These are phyloP conservation scores for Bradysia coprophila DNA, from an alignment of 1,140 invertebrate genomes.

Conservation along the genomic window DNA sequence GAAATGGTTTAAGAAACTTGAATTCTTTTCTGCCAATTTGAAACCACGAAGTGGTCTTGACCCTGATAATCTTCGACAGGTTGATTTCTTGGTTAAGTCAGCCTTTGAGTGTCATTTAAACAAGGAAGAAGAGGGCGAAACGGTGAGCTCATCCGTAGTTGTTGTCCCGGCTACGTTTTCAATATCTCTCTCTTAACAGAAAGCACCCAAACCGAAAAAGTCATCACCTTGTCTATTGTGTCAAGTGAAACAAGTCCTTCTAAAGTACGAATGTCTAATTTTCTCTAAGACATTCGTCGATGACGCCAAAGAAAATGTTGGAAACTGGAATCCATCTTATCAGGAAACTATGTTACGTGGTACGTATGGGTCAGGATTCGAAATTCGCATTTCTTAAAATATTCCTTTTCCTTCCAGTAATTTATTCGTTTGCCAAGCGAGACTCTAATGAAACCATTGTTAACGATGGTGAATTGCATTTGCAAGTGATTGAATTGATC, in stretches of 20 bases:
- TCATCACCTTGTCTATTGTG: conserved; percentile 22
- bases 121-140: conserved; percentile 11
- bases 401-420: conserved; percentile 11
- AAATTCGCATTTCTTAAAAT: conserved; percentile 5
- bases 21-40: conserved; percentile 5
- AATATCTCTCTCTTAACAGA: neutral
- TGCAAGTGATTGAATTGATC: conserved; percentile 34
- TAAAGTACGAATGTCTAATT: conserved; percentile 33
- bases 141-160: neutral
- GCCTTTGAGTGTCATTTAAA: conserved; percentile 49
- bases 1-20: conserved; percentile 19
- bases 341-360: conserved; percentile 33
- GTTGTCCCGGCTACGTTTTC: neutral
- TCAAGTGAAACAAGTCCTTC: conserved; percentile 26
- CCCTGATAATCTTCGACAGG: neutral
- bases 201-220: neutral
- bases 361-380: conserved; percentile 7
- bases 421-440: conserved; percentile 10
- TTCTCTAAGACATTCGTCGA: conserved; percentile 22
- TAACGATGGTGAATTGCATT: conserved; percentile 31
- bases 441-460: conserved; percentile 17
- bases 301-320: conserved; percentile 16
- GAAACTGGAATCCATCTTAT: conserved; percentile 28
- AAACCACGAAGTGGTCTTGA: conserved; percentile 8
- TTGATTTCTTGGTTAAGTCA: conserved; percentile 25